phyloP scores from a whole-genome alignment of 1,140 invertebrate species.

The Marisa cornuarietis region DNA sequence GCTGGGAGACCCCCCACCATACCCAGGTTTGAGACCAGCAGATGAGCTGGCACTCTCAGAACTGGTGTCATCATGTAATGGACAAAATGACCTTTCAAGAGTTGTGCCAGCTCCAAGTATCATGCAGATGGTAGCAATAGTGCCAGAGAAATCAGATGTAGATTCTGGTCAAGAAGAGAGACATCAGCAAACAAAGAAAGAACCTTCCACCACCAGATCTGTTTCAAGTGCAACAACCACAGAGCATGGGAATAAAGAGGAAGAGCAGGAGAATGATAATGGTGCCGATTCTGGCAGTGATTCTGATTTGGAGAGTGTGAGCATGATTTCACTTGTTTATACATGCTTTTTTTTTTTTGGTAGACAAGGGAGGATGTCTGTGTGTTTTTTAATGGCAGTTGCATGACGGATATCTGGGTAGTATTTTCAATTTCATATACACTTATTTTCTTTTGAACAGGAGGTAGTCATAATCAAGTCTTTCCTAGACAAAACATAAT shows the following conservation, averaged over 20 bases:
- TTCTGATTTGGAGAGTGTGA: slow-evolving; percentile 49
- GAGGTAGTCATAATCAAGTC: no score
- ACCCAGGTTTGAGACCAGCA: slow-evolving; percentile 17
- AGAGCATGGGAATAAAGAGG: neutral
- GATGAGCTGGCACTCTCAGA: neutral
- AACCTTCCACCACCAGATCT: neutral
- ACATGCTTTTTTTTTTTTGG: neutral
- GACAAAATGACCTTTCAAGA: no score
- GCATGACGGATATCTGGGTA: no score
- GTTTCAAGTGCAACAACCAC: neutral
- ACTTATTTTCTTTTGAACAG: no score
- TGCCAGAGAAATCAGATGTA: neutral
- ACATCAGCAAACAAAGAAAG: neutral
- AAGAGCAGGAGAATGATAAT: slow-evolving; percentile 17
- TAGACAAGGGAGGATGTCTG: neutral
- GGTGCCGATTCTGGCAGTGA: slow-evolving; percentile 44
- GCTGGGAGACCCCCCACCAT: slow-evolving; percentile 34
- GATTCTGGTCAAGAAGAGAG: neutral
- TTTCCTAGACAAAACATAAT: no score
- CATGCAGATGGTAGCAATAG: neutral
- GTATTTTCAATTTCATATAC: no score
- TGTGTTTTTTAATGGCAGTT: neutral
- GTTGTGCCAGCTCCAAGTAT: slow-evolving; percentile 4
- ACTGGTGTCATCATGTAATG: neutral
- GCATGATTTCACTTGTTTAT: neutral